phyloP scores from a whole-genome alignment of 37 sponge, comb jelly and placozoan genomes.

The Crambe crambe region DNA sequence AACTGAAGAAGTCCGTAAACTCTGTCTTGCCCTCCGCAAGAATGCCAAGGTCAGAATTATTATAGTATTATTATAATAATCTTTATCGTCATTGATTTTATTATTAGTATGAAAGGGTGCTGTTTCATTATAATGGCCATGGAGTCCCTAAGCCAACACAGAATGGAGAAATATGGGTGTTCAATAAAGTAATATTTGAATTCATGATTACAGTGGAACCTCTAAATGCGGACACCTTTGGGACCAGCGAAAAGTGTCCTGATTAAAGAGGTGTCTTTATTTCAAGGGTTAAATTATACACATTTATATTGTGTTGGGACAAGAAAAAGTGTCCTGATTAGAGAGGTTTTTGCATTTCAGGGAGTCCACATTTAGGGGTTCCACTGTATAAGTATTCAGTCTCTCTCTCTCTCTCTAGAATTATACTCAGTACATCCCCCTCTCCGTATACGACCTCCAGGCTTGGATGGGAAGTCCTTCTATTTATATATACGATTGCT shows the following conservation, averaged over 20 bases:
- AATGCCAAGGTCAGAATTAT: conserved; percentile 81
- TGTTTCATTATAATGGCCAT: conserved; percentile 99
- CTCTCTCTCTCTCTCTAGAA: conserved; percentile 33
- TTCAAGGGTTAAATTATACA: too few species aligned
- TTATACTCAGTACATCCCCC: conserved; percentile 97
- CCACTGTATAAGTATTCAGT: neutral
- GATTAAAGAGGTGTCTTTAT: too few species aligned
- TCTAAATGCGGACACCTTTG: too few species aligned
- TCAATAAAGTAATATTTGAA: conserved; percentile 78
- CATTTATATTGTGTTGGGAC: too few species aligned
- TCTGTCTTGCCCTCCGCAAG: conserved; percentile 81
- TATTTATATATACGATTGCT: conserved; percentile 94
- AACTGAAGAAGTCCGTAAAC: conserved; percentile 88
- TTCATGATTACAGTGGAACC: neutral
- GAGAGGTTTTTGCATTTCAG: too few species aligned
- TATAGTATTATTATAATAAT: neutral
- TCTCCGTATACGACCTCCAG: conserved; percentile 94
- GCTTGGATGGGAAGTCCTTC: conserved; percentile 92
- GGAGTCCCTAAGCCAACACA: conserved; percentile 93
- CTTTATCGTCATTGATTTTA: neutral
- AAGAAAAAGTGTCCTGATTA: too few species aligned
- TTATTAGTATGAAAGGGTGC: conserved; percentile 79
- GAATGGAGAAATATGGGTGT: conserved; percentile 98
- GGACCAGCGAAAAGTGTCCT: too few species aligned
- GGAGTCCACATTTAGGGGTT: too few species aligned